Evolutionary conservation across 2,113 vertebrate genomes (phyloP).

Genomic region (Rhea pennata): DNA sequence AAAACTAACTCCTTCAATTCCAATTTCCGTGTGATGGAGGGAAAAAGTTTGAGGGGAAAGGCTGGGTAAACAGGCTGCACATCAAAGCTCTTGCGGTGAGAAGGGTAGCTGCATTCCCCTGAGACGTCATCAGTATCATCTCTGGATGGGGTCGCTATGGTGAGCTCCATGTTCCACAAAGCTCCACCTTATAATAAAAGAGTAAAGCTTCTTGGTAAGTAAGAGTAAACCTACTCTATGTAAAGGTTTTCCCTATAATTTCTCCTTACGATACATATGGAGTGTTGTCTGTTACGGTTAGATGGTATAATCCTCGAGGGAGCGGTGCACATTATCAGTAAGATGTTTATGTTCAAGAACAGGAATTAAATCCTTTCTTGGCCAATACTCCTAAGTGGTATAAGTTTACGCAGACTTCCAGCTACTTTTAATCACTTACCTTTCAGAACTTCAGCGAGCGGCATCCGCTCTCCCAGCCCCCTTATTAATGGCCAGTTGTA

Average conservation of each 20-base stretch:
- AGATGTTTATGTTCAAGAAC: constrained; percentile 68
- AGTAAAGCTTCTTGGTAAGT: constrained; percentile 16
- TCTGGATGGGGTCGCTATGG: not conserved
- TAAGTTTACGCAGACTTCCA: constrained; percentile 32
- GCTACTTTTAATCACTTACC: constrained; percentile 50
- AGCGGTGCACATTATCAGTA: constrained; percentile 63
- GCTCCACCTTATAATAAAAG: constrained; percentile 9
- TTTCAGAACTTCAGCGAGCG: constrained; percentile 60
- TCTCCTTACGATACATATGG: constrained; percentile 47
- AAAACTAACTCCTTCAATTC: not conserved
- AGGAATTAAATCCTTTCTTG: constrained; percentile 67
- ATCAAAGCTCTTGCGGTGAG: not conserved
- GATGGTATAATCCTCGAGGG: constrained; percentile 65
- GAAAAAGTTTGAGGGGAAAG: not conserved
- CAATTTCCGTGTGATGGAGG: not conserved
- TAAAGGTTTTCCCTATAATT: constrained; percentile 62
- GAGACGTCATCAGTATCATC: not conserved
- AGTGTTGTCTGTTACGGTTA: constrained; percentile 60
- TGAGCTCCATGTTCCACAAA: not conserved
- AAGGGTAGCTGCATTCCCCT: not conserved
- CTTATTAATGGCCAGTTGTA: constrained; percentile 76
- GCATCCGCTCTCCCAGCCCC: constrained; percentile 28
- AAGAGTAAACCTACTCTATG: not conserved
- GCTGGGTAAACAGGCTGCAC: not conserved
- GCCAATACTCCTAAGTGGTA: constrained; percentile 28